Percentiles rank a stretch among this genome's conserved stretches.
phyloP scores from a whole-genome alignment of 1,140 invertebrate species.

The Brachionus manjavacas region DNA sequence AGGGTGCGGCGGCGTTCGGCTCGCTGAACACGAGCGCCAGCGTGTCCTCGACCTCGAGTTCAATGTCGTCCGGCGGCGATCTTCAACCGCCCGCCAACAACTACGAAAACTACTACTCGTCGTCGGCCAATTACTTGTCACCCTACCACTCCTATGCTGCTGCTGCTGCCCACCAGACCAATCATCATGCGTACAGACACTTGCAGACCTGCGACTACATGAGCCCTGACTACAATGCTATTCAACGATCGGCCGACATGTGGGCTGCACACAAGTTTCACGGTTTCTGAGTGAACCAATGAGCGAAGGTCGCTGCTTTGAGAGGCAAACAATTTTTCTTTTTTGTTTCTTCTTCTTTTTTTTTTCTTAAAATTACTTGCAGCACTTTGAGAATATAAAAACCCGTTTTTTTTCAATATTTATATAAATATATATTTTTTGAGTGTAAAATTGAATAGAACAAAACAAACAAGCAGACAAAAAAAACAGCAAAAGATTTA shows the following conservation, averaged over 20 bases:
- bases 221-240: constrained; percentile 26
- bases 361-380: too few species aligned
- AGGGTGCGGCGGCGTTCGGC: not conserved
- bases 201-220: constrained; percentile 2
- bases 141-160: not conserved
- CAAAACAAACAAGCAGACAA: not conserved
- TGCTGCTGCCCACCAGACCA: not conserved
- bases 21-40: not conserved
- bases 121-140: not conserved
- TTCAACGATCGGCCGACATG: constrained; percentile 39
- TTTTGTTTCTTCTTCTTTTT: not conserved
- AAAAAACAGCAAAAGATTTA: not conserved
- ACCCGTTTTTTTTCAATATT: not conserved
- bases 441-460: not conserved
- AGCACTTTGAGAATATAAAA: not conserved
- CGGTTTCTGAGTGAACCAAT: too few species aligned
- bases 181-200: constrained; percentile 17
- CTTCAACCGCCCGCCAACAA: not conserved
- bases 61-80: not conserved
- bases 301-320: too few species aligned
- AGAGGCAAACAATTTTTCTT: not conserved
- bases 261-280: constrained; percentile 42
- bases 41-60: not conserved
- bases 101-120: not conserved
- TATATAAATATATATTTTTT: not conserved